These are phyloP conservation scores for Gymnothorax javanicus DNA, from an alignment of 2,797 vertebrate genomes.

Conservation along the genomic window DNA sequence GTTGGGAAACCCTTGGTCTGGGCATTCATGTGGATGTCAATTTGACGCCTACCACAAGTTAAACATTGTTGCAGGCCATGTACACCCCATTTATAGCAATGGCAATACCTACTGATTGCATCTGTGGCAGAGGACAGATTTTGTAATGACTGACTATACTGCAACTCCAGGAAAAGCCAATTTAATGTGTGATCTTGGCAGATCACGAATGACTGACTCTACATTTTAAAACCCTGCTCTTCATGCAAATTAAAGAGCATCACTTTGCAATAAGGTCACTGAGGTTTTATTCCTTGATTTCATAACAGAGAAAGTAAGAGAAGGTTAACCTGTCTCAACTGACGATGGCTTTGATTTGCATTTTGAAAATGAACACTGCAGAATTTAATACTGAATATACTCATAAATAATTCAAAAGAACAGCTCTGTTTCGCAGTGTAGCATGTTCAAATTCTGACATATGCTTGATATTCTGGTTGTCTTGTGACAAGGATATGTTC, in stretches of 20 bases:
- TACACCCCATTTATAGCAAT: too few species aligned
- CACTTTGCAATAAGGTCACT: constrained; percentile 4
- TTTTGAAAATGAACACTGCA: constrained; percentile 13
- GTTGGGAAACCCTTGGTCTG: too few species aligned
- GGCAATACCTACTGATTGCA: neutral
- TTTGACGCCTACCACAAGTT: too few species aligned
- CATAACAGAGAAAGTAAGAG: constrained; percentile 19
- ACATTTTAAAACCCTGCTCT: neutral
- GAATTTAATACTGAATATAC: constrained; percentile 17
- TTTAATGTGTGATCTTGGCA: neutral
- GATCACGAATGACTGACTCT: neutral
- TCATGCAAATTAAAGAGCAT: neutral
- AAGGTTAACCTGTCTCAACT: constrained; percentile 21
- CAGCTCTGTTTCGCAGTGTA: constrained; percentile 3
- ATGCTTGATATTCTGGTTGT: neutral
- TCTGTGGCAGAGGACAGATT: neutral
- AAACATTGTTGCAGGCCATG: too few species aligned
- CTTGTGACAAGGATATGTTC: constrained; percentile 9
- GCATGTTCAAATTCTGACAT: neutral
- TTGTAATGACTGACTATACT: neutral
- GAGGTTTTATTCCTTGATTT: constrained; percentile 10
- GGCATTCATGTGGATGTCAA: too few species aligned
- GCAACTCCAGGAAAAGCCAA: neutral
- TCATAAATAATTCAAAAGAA: constrained; percentile 7
- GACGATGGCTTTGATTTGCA: constrained; percentile 27